Evolutionary conservation across 2,888 invertebrate species (phyloP).

Genomic region (Leucophenga montana): DNA sequence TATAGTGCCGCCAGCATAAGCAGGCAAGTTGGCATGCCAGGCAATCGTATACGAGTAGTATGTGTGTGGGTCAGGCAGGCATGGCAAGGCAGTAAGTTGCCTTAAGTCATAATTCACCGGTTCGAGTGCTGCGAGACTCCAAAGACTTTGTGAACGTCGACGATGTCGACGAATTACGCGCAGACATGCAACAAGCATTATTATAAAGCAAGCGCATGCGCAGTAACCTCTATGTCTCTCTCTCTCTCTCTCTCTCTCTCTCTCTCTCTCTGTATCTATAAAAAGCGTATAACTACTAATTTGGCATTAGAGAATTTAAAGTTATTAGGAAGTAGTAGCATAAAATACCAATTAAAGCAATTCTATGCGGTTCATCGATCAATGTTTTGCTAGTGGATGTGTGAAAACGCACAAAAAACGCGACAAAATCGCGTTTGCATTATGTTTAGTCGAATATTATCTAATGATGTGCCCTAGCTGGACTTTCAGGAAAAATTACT

Average conservation of each 20-base stretch:
- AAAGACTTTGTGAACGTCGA: no score
- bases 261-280: conserved; percentile 28
- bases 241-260: no score
- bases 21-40: background rate
- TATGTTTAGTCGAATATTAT: no score
- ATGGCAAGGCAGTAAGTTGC: conserved; percentile 8
- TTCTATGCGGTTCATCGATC: conserved; percentile 39
- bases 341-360: conserved; percentile 59
- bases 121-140: background rate
- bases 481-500: no score
- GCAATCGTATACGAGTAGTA: background rate
- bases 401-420: conserved; percentile 24
- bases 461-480: no score
- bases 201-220: conserved; percentile 28
- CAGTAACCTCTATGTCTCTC: no score
- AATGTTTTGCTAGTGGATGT: background rate
- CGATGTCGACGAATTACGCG: conserved; percentile 42
- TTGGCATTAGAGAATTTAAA: background rate
- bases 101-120: conserved; percentile 1
- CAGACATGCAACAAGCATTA: conserved; percentile 50
- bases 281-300: conserved; percentile 41
- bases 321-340: conserved; percentile 58
- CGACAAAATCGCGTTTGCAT: conserved; percentile 28
- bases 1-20: background rate
- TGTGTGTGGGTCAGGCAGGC: conserved; percentile 22